These are phyloP conservation scores for Drosophila navojoa DNA, from an alignment of 1,140 invertebrate species.

Conservation along the genomic window DNA sequence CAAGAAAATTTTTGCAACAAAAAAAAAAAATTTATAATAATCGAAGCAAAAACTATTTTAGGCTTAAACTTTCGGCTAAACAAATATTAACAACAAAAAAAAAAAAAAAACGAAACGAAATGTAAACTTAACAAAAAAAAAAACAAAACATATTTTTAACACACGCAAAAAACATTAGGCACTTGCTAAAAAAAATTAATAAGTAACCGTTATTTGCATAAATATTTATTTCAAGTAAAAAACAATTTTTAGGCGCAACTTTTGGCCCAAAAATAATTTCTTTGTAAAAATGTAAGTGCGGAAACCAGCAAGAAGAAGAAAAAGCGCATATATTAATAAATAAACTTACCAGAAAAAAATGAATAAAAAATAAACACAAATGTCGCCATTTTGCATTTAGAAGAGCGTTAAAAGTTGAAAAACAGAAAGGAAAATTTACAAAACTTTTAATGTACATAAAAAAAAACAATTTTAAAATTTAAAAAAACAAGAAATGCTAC, in stretches of 20 bases:
- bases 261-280: constrained; percentile 76
- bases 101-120: too few species aligned
- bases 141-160: constrained; percentile 45
- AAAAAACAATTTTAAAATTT: not conserved
- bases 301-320: constrained; percentile 5
- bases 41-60: constrained; percentile 59
- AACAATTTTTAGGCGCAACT: constrained; percentile 71
- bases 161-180: constrained; percentile 59
- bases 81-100: constrained; percentile 37
- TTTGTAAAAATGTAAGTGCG: constrained; percentile 70
- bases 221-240: constrained; percentile 66
- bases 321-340: constrained; percentile 54
- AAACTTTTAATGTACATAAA: constrained; percentile 46
- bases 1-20: constrained; percentile 61
- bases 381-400: constrained; percentile 83
- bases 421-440: constrained; percentile 17
- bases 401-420: constrained; percentile 52
- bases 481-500: not conserved
- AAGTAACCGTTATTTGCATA: constrained; percentile 50
- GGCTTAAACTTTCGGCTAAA: constrained; percentile 80
- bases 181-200: constrained; percentile 40
- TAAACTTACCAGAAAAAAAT: constrained; percentile 53
- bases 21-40: too few species aligned
- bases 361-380: constrained; percentile 38
- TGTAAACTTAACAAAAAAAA: too few species aligned